Evolutionary conservation across 2,888 invertebrate species (phyloP), one percentile per base, ranked within the genome.

Genomic region (Polyommatus icarus): DNA sequence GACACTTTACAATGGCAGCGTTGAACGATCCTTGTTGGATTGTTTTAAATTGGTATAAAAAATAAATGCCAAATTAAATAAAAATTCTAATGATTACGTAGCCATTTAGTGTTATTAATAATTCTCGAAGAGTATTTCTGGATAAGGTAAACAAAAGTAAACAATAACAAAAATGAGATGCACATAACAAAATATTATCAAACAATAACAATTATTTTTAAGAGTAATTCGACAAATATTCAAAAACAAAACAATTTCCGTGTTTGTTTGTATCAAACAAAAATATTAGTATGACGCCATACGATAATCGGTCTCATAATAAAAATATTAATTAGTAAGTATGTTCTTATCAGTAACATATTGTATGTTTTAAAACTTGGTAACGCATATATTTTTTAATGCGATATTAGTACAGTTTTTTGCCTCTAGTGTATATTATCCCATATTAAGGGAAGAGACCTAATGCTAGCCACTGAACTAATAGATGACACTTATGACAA

Each of bases 201-300:
- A 67, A 67, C 67, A 32, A 24, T 24, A 61, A 29, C 50, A 50
- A 12, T 1, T 36, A 0, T 2, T 32, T 67, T 67, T 7, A 67
- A 32, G 32, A 18, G 29, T 32, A 32, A 67, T 67, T 67, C 67
- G 67, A 67, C 67, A 67, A 67, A 67, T 67, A 67, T 67, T 67
- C 29, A 67, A 6, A 67, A 67, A 67, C 67, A 67, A 67, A 67
- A 67, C 67, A 67, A 18, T 67, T 32, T 67, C 29, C 67, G 8
- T 18, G 67, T 15, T 67, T 67, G 67, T 67, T 67, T 67, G 29
- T 67, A 18, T 67, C 24, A 15, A 29, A 67, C 6, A 67, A 67
- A 67, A 29, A 67, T 67, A 61, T 61, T 61, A 61, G 61, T 32
- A 29, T 67, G 67, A 10, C 4, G 67, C 1, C 29, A 67, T 67